Evolutionary conservation across 2,797 vertebrate genomes (phyloP).

Genomic region (Catamblyrhynchus diadema): DNA sequence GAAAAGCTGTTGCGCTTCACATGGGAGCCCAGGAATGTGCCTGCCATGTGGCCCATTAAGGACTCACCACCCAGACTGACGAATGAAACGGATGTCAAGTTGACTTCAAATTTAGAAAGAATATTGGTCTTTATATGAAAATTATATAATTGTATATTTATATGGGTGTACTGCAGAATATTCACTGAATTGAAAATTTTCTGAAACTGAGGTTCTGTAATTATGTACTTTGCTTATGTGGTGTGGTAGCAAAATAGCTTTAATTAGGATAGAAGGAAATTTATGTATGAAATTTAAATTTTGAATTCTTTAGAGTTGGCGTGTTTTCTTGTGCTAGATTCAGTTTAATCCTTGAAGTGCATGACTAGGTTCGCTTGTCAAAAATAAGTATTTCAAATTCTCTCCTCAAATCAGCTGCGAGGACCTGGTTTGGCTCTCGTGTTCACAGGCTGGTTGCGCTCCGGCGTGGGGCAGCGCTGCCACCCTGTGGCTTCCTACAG

Average conservation of each 20-base stretch:
- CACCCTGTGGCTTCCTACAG: conserved; percentile 22
- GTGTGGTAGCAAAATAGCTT: not conserved
- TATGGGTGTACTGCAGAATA: not conserved
- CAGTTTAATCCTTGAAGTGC: not conserved
- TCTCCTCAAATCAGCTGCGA: not conserved
- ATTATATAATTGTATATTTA: not conserved
- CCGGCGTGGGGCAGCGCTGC: conserved; percentile 32
- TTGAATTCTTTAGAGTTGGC: not conserved
- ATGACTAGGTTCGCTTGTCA: not conserved
- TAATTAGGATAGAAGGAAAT: not conserved
- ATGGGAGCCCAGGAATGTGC: not conserved
- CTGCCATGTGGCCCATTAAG: not conserved
- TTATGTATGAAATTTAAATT: not conserved
- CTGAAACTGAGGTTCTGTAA: not conserved
- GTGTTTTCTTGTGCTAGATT: not conserved
- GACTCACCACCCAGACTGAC: not conserved
- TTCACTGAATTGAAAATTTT: not conserved
- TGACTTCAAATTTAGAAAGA: not conserved
- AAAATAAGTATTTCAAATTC: not conserved
- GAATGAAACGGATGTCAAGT: not conserved
- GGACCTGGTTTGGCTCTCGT: accelerated
- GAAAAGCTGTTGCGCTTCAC: not conserved
- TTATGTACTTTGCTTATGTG: accelerated
- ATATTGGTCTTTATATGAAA: not conserved
- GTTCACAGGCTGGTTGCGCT: not conserved